Base-by-base conservation (phyloP, 1,140 invertebrate genomes). In the Asbolus verrucosus region DNA sequence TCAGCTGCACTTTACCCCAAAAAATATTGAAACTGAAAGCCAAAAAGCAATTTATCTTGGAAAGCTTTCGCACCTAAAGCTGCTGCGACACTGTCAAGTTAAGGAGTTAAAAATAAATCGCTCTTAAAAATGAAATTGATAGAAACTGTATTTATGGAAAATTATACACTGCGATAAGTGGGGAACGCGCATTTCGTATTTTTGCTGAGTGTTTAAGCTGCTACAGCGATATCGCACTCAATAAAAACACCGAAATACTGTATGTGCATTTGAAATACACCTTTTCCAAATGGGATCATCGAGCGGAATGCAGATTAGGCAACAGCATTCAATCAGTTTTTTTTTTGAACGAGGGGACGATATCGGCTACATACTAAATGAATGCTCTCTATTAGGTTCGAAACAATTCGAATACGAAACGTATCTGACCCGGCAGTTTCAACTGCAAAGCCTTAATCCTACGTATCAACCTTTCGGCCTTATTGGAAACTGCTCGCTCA, bases 271-370 rank as follows among this genome's bases (percentile, higher is more conserved):
- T 54, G 21, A 27, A 54, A 54, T 54, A 54, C 46, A 54, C 46
- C 46, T 54, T 54, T 54, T 31, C 2, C 9, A 13, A 63, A 41
- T 33, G 61, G 61, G 61, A 63, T 39, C 61, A 63, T 41, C 39
- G 61, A 38, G 33, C 41, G 61, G 61, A 63, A 63, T 63, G 19
- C 33, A 63, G 61, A 63, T 63, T 38, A 63, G 24, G 33, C 18
- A 41, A 39, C 33, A 63, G 21, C 33, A 19, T 63, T 39, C 61
- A 39, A 63, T 63, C 61, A 39, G 61, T 19, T 63, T 39, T 39
- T 41, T 62, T 27, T 5, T 31, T n/a, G n/a, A n/a, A n/a, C n/a
- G n/a, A n/a, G n/a, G n/a, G n/a, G n/a, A 9, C 16, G 36, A 27
- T 63, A 63, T 63, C 33, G 1, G 4, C 21, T 24, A 54, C 46